phyloP scores from a whole-genome alignment of 2,113 vertebrate genomes.

The Sapayoa aenigma region DNA sequence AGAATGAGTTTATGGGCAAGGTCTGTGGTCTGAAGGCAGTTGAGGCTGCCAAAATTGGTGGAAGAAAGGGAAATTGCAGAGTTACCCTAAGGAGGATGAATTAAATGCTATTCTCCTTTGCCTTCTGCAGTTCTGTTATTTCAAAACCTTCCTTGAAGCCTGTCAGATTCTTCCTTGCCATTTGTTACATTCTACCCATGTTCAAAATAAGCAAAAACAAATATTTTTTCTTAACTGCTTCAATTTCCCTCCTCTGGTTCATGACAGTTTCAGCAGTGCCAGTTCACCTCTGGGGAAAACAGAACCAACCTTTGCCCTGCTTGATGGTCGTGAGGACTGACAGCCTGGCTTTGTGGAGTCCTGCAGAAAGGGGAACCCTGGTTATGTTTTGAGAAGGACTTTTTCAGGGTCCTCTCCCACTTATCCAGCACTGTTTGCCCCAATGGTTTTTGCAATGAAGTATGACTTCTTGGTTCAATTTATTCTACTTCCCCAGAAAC shows the following conservation, averaged over 20 bases:
- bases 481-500: background rate
- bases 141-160: background rate
- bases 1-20: background rate
- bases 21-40: background rate
- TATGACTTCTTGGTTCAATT: background rate
- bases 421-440: background rate
- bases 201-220: background rate
- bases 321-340: background rate
- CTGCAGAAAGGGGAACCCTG: background rate
- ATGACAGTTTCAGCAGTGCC: background rate
- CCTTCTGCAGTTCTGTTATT: conserved; percentile 4
- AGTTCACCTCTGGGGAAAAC: background rate
- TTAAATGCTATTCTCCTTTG: conserved; percentile 4
- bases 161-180: conserved; percentile 10
- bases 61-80: background rate
- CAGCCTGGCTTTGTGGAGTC: background rate
- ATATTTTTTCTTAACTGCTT: background rate
- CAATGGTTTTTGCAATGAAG: fast-evolving
- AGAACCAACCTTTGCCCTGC: background rate
- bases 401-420: background rate
- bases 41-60: background rate
- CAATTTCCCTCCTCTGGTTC: background rate
- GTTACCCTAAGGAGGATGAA: background rate
- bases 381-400: background rate
- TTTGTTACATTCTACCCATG: background rate